Evolutionary conservation across 1,140 invertebrate genomes (phyloP).

Genomic region (Bursaphelenchus mucronatus): DNA sequence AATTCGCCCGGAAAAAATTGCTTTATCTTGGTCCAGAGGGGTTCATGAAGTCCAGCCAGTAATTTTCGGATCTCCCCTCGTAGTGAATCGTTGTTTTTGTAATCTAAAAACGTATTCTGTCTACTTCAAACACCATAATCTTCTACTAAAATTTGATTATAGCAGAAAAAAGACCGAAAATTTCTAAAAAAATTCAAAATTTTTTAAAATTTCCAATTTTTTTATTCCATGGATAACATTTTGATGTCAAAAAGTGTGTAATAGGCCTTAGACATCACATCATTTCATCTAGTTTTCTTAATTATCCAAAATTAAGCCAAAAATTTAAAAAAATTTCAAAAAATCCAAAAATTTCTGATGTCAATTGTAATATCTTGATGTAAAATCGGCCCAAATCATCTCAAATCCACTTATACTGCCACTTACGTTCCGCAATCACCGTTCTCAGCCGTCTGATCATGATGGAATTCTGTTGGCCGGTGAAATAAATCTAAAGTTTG

Average conservation of each 20-base stretch:
- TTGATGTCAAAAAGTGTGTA: no score
- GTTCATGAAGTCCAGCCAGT: slow-evolving; percentile 28
- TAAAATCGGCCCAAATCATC: no score
- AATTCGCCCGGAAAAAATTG: slow-evolving; percentile 30
- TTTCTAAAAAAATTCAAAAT: background rate
- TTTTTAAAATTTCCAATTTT: background rate
- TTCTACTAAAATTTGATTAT: no score
- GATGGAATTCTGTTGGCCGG: slow-evolving; percentile 20
- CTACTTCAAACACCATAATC: no score
- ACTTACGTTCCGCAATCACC: slow-evolving; percentile 14
- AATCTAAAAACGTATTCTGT: no score
- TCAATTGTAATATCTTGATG: slow-evolving; percentile 14
- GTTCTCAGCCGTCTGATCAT: background rate
- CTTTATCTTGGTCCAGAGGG: slow-evolving; percentile 20
- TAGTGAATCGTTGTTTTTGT: background rate
- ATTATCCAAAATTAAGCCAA: slow-evolving; percentile 1
- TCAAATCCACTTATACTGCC: background rate
- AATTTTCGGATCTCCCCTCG: slow-evolving; percentile 17
- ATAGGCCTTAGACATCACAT: no score
- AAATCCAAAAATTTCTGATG: slow-evolving; percentile 9
- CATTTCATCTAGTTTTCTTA: background rate
- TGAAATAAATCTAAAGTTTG: slow-evolving; percentile 35
- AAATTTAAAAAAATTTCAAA: slow-evolving; percentile 2
- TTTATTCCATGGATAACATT: slow-evolving; percentile 12
- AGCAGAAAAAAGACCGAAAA: background rate